Evolutionary conservation across 2,113 vertebrate species (phyloP).

Genomic region (Oceanodroma tethys): DNA sequence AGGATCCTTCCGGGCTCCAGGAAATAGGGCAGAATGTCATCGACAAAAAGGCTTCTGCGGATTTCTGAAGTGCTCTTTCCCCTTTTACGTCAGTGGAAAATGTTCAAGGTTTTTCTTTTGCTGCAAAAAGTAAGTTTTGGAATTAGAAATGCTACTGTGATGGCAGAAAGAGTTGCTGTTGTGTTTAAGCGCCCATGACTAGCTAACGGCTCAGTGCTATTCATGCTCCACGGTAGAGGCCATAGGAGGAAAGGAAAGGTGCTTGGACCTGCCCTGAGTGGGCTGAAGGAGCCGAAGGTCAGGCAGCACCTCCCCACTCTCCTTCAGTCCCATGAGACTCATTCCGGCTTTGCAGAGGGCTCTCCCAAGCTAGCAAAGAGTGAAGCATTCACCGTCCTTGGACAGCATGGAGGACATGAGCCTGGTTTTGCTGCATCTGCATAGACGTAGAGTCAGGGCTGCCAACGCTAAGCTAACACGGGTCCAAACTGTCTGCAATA

Average conservation of each 20-base stretch:
- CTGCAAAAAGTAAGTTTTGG: not conserved
- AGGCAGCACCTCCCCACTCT: accelerated
- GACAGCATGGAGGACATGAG: not conserved
- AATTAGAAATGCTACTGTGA: no score
- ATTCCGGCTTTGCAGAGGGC: not conserved
- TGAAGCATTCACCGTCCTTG: not conserved
- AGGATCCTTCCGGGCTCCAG: not conserved
- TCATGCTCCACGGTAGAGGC: accelerated
- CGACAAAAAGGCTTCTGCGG: not conserved
- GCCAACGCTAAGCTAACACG: not conserved
- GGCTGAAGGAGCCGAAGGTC: not conserved
- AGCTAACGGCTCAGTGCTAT: not conserved
- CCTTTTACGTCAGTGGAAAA: accelerated
- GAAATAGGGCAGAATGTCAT: accelerated
- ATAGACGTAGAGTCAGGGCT: not conserved
- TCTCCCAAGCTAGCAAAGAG: not conserved
- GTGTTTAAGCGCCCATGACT: not conserved
- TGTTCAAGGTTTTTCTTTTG: not conserved
- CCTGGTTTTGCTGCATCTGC: not conserved
- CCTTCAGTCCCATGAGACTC: accelerated
- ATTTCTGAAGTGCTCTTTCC: not conserved
- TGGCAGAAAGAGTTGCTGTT: not conserved
- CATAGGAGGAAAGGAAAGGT: not conserved
- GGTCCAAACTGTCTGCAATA: not conserved
- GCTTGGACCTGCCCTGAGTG: accelerated